Evolutionary conservation across 2,888 invertebrate species (phyloP), one percentile per base, ranked within the genome.

Genomic region (Portevinia maculata): DNA sequence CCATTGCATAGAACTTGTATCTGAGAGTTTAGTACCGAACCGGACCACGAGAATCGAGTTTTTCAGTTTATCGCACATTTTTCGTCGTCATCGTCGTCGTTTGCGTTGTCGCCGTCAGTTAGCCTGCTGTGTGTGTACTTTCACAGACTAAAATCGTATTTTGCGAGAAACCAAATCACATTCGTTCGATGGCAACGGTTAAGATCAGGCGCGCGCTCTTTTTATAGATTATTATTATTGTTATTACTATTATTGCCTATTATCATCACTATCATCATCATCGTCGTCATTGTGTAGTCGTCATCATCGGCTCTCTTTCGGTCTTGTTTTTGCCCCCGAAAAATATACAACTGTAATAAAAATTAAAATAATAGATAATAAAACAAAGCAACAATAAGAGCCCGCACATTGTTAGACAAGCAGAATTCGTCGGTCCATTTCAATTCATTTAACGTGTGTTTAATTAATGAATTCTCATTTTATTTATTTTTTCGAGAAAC

Each of bases 141-240:
- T 85, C 79, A 84, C 84, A 85, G 88, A 90, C 89, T 89, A 90
- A 90, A 89, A 90, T 90, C 88, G 90, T 89, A 89, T 89, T 89
- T 88, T 89, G 89, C 88, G 89, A 89, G 88, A 89, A 89, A 89
- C 89, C 88, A 88, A 89, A 89, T 89, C 88, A 88, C 91, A 91
- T 91, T 91, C 91, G 90, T 89, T 90, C 89, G 89, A 90, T 88
- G 89, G 89, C 91, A 90, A 89, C 91, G 90, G 91, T 89, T 90
- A 89, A 89, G 90, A 89, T 89, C 89, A 91, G 91, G 89, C 90
- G 91, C 90, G 90, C 90, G 89, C 89, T 89, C 89, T 87, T 89
- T 90, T 90, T 90, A 89, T 90, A 84, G 79, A 84, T 79, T 78
- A 79, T 84, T 84, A 79, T 84, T 84, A 84, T 84, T 78, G 84